Percentiles rank a stretch among this genome's conserved stretches.
Conservation (phyloP, 2,888 invertebrate species). For the Microctonus hyperodae region DNA sequence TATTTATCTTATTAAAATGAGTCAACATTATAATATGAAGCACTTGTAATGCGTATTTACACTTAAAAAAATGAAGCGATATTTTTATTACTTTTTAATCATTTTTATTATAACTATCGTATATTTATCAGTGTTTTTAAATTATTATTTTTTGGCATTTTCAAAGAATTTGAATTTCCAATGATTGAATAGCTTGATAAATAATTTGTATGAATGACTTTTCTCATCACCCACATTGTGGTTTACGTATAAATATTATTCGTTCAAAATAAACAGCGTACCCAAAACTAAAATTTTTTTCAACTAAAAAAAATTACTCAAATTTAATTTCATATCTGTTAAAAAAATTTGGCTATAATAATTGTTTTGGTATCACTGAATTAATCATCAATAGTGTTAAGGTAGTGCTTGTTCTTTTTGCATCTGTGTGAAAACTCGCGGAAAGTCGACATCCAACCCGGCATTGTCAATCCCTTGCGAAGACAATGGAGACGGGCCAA, state of each 20-base stretch:
- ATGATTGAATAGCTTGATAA: no score
- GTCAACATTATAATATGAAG: neutral
- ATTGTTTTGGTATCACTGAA: neutral
- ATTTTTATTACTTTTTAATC: neutral
- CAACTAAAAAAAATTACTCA: no score
- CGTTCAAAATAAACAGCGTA: no score
- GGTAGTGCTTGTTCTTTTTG: conserved; percentile 65
- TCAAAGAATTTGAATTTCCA: no score
- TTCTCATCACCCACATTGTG: no score
- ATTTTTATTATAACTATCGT: neutral
- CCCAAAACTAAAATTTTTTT: no score
- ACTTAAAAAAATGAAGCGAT: neutral
- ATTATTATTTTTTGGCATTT: no score
- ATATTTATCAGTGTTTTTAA: neutral
- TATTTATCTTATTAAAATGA: neutral
- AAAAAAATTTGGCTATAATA: neutral
- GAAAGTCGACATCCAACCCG: conserved; percentile 70
- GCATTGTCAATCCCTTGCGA: conserved; percentile 67
- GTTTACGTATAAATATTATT: no score
- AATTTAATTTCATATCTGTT: neutral
- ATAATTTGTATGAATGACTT: no score
- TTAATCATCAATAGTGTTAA: neutral
- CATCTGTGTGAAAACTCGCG: conserved; percentile 70
- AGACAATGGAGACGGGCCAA: conserved; percentile 35
- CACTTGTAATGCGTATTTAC: neutral